These are phyloP conservation scores for Semnornis frantzii DNA, from an alignment of 2,113 vertebrate genomes.

Conservation along the genomic window DNA sequence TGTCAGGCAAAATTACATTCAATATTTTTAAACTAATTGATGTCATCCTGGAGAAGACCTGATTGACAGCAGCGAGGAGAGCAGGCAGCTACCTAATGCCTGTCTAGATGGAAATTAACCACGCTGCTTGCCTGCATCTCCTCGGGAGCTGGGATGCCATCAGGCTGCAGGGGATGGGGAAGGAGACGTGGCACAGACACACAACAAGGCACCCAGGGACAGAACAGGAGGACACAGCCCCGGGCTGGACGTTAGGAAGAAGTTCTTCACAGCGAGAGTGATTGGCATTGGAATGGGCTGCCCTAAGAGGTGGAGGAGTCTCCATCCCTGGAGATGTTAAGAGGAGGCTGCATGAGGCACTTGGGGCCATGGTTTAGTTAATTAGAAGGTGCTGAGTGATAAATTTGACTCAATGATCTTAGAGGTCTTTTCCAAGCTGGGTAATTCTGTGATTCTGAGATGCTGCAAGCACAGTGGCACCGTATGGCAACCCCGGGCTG, in stretches of 20 bases:
- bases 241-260: no score
- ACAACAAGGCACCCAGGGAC: background rate
- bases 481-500: background rate
- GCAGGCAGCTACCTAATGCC: constrained; percentile 75
- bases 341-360: no score
- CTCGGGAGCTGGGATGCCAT: constrained; percentile 59
- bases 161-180: constrained; percentile 61
- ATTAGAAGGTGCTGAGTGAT: no score
- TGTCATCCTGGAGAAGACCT: constrained; percentile 83
- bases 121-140: constrained; percentile 72
- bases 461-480: background rate
- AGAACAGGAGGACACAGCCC: no score
- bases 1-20: constrained; percentile 88
- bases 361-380: no score
- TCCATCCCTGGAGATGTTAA: no score
- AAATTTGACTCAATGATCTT: no score
- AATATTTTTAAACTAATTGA: constrained; percentile 89
- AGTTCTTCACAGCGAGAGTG: no score
- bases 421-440: no score
- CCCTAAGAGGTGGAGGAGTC: no score
- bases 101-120: constrained; percentile 81
- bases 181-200: constrained; percentile 21
- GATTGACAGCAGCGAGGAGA: constrained; percentile 80
- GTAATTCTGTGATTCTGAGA: background rate
- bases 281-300: no score